Evolutionary conservation across 1,140 invertebrate genomes (phyloP).

Genomic region (Carposina sasakii): DNA sequence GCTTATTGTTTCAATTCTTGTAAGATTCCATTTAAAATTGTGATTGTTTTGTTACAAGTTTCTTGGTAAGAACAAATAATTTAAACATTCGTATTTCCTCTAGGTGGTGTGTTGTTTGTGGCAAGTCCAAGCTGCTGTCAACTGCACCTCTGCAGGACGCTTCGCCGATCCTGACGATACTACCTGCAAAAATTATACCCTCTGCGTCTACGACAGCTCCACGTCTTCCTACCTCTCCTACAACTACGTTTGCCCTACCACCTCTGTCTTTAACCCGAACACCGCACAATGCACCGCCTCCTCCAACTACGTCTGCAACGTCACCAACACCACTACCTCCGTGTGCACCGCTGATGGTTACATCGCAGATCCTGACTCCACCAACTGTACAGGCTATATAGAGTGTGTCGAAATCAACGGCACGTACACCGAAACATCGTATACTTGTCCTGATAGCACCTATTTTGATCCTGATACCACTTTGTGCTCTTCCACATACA

Average conservation of each 20-base stretch:
- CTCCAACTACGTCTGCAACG: slow-evolving; percentile 32
- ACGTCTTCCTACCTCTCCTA: slow-evolving; percentile 27
- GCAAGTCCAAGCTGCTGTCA: slow-evolving; percentile 29
- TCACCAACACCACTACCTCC: slow-evolving; percentile 18
- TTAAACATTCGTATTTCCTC: not conserved
- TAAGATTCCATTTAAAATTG: too few relatives aligned
- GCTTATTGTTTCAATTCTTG: too few relatives aligned
- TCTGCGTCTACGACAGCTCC: slow-evolving; percentile 31
- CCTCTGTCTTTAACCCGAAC: slow-evolving; percentile 35
- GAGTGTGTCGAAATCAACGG: slow-evolving; percentile 34
- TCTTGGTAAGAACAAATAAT: not conserved
- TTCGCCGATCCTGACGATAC: slow-evolving; percentile 34
- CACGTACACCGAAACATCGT: slow-evolving; percentile 23
- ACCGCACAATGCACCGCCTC: slow-evolving; percentile 28
- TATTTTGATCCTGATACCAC: slow-evolving; percentile 41
- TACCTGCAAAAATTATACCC: slow-evolving; percentile 42
- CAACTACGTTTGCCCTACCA: slow-evolving; percentile 48
- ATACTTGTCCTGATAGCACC: slow-evolving; percentile 28
- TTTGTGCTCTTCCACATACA: slow-evolving; percentile 20
- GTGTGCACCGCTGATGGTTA: slow-evolving; percentile 39
- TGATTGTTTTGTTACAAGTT: slow-evolving; percentile 6
- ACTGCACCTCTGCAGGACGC: slow-evolving; percentile 38
- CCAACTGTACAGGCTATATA: slow-evolving; percentile 39
- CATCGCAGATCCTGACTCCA: slow-evolving; percentile 30
- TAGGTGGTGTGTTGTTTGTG: slow-evolving; percentile 14